These are phyloP conservation scores for Mactra quadrangularis DNA, from an alignment of 1,140 invertebrate species.

Conservation along the genomic window DNA sequence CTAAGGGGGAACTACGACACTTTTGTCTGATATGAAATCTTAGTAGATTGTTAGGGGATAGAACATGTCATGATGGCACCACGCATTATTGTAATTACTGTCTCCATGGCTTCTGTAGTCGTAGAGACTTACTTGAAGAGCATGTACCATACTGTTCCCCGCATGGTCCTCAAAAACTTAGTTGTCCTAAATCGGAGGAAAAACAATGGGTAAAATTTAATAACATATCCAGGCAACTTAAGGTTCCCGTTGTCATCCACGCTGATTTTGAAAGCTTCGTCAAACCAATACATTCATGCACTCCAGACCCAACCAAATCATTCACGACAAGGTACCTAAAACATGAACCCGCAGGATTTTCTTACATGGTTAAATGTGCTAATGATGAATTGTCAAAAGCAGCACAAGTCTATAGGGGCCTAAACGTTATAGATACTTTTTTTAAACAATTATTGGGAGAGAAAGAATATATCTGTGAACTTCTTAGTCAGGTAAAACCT, in stretches of 20 bases:
- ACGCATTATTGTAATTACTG: constrained; percentile 56
- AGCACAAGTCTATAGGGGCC: too few species aligned
- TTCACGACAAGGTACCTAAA: constrained; percentile 53
- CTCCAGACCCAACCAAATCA: background rate
- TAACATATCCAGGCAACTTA: constrained; percentile 7
- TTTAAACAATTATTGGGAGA: constrained; percentile 5
- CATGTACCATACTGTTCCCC: constrained; percentile 48
- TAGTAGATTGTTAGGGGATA: constrained; percentile 43
- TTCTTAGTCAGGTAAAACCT: background rate
- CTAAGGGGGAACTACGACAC: constrained; percentile 18
- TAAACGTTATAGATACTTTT: constrained; percentile 30
- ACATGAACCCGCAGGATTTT: too few species aligned
- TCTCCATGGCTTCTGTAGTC: constrained; percentile 41
- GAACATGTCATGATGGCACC: constrained; percentile 30
- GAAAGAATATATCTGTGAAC: background rate
- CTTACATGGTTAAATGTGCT: too few species aligned
- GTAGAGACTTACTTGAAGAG: constrained; percentile 37
- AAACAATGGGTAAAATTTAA: constrained; percentile 55
- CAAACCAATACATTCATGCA: constrained; percentile 34
- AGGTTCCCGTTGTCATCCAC: constrained; percentile 53
- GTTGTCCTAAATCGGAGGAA: constrained; percentile 50
- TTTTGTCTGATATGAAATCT: constrained; percentile 51
- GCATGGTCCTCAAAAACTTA: constrained; percentile 58
- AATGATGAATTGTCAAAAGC: too few species aligned
- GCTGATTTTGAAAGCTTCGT: constrained; percentile 57